Conservation (phyloP, 1,140 invertebrate species). For the Drosophila miranda region DNA sequence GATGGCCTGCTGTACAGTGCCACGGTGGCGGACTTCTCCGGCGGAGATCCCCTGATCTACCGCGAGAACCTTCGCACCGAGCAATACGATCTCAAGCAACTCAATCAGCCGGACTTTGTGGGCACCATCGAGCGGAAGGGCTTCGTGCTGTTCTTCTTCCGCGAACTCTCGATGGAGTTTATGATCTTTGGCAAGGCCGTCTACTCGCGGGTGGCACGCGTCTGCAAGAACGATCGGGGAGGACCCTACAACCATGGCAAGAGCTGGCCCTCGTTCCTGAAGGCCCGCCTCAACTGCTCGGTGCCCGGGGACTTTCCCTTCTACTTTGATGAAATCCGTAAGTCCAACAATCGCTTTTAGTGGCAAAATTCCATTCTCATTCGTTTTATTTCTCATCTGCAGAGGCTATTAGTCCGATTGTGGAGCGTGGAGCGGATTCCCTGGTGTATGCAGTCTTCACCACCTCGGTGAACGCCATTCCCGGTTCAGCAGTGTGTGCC, state of each 20-base stretch:
- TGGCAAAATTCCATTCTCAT: conserved; percentile 4
- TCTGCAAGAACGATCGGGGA: conserved; percentile 97
- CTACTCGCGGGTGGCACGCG: conserved; percentile 97
- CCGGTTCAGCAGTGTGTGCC: conserved; percentile 97
- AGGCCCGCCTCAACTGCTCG: conserved; percentile 97
- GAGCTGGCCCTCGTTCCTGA: conserved; percentile 97
- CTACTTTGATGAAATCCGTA: conserved; percentile 99
- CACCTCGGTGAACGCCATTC: conserved; percentile 96
- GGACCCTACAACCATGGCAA: conserved; percentile 92
- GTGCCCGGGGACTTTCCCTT: conserved; percentile 97
- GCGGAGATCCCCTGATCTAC: conserved; percentile 95
- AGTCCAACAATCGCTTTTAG: conserved; percentile 83
- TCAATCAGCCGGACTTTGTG: conserved; percentile 91
- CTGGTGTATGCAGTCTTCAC: conserved; percentile 98
- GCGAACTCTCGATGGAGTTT: conserved; percentile 97
- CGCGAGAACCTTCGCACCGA: conserved; percentile 93
- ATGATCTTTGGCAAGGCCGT: conserved; percentile 96
- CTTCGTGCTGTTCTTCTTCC: conserved; percentile 98
- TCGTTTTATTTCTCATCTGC: conserved; percentile 49
- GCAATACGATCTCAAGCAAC: conserved; percentile 86
- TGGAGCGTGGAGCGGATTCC: conserved; percentile 84
- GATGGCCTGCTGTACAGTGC: conserved; percentile 95
- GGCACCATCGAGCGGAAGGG: conserved; percentile 95
- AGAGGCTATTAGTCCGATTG: conserved; percentile 88
- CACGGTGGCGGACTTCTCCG: conserved; percentile 97